A percentile compares a stretch with the other conserved stretches of the same genome.
These are phyloP conservation scores for Contarinia nasturtii DNA, from an alignment of 1,140 invertebrate genomes.

Conservation along the genomic window DNA sequence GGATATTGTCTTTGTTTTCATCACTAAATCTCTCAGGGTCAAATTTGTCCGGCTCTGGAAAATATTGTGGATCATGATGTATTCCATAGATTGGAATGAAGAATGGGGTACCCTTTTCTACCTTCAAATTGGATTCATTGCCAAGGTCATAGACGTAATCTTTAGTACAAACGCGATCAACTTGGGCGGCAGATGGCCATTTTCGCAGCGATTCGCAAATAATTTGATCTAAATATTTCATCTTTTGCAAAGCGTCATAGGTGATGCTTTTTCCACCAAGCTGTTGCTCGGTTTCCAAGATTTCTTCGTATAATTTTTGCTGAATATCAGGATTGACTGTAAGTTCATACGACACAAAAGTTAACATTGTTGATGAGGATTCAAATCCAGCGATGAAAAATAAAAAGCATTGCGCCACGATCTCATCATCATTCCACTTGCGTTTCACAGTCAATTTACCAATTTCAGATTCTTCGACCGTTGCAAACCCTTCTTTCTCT, in stretches of 20 bases:
- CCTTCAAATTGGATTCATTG: conserved; percentile 4
- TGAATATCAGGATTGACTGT: conserved; percentile 18
- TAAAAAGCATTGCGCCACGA: conserved; percentile 20
- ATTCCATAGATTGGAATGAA: conserved; percentile 25
- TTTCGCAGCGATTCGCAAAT: conserved; percentile 29
- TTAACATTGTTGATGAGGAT: conserved; percentile 11
- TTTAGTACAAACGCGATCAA: conserved; percentile 24
- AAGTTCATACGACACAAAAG: conserved; percentile 14
- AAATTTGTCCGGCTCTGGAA: conserved; percentile 28
- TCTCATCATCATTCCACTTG: conserved; percentile 10
- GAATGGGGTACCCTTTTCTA: conserved; percentile 7
- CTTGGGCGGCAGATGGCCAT: conserved; percentile 28
- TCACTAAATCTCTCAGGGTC: conserved; percentile 31
- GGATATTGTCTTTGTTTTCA: conserved; percentile 18
- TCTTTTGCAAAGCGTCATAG: conserved; percentile 16
- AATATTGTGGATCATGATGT: conserved; percentile 30
- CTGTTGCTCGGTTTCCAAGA: conserved; percentile 8
- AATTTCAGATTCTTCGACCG: conserved; percentile 2
- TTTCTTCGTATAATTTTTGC: conserved; percentile 17
- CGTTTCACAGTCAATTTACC: conserved; percentile 1
- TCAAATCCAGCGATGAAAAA: conserved; percentile 25
- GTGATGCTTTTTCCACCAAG: conserved; percentile 10
- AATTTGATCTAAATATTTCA: conserved; percentile 25
- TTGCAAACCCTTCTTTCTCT: conserved; percentile 1
- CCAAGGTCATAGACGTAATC: conserved; percentile 10